These are phyloP conservation scores for Oryzias melastigma DNA, from an alignment of 2,113 vertebrate genomes.

Conservation along the genomic window DNA sequence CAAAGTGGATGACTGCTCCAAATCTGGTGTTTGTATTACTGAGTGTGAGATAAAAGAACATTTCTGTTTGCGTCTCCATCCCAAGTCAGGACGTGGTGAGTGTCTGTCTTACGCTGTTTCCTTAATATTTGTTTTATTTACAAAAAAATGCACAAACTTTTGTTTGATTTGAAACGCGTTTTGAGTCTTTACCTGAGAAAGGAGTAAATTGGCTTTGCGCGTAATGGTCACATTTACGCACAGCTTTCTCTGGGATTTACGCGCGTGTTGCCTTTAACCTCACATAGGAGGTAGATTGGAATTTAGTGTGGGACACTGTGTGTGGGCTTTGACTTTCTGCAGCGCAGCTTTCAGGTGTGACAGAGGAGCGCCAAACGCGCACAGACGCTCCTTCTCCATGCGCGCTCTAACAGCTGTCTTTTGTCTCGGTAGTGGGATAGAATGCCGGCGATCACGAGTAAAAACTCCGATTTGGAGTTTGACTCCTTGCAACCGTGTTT, in stretches of 20 bases:
- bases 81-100: conserved; percentile 69
- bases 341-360: conserved; percentile 55
- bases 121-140: background rate
- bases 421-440: conserved; percentile 57
- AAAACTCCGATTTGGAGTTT: conserved; percentile 96
- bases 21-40: conserved; percentile 59
- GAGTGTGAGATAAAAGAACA: conserved; percentile 57
- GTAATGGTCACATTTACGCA: conserved; percentile 60
- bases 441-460: conserved; percentile 92
- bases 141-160: background rate
- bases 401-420: conserved; percentile 32
- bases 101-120: conserved; percentile 17
- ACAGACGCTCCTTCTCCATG: conserved; percentile 8
- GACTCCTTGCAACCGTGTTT: conserved; percentile 98
- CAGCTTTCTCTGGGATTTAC: conserved; percentile 43
- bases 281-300: conserved; percentile 28
- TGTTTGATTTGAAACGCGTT: conserved; percentile 12
- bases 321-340: conserved; percentile 59
- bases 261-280: conserved; percentile 33
- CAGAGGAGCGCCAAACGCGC: background rate
- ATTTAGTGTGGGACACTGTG: conserved; percentile 38
- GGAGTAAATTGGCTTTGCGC: conserved; percentile 16
- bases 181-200: background rate
- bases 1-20: conserved; percentile 69
- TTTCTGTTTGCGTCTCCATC: conserved; percentile 42